These are phyloP conservation scores for Tympanuchus pallidicinctus DNA, from an alignment of 2,113 vertebrate species.

Conservation along the genomic window DNA sequence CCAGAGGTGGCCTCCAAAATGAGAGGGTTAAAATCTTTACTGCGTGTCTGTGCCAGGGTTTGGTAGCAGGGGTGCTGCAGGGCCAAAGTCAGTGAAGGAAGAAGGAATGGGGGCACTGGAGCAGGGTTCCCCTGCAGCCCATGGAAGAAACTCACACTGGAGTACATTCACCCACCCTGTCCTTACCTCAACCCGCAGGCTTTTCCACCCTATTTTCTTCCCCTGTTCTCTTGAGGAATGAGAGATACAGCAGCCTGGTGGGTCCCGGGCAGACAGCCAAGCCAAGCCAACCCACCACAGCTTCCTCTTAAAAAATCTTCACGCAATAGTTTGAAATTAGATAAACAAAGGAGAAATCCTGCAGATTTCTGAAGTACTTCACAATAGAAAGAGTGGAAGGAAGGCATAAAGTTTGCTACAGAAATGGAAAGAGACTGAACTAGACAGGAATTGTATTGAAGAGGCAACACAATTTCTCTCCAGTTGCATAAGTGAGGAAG, in stretches of 20 bases:
- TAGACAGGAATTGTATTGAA: not conserved
- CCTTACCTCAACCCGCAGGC: not conserved
- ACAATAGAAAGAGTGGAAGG: not conserved
- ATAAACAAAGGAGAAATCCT: not conserved
- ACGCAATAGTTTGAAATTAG: not conserved
- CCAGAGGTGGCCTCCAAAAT: not conserved
- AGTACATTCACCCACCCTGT: not conserved
- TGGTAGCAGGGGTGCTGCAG: not conserved
- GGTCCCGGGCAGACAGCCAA: not conserved
- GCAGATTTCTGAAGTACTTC: not conserved
- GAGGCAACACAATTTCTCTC: not conserved
- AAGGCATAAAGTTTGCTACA: not conserved
- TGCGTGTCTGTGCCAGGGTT: rapidly evolving
- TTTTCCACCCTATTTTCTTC: not conserved
- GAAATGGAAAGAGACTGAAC: not conserved
- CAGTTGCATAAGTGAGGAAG: not conserved
- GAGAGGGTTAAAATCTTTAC: not conserved
- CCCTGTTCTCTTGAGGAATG: not conserved
- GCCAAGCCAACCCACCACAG: not conserved
- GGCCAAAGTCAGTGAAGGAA: not conserved
- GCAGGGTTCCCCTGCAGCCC: not conserved
- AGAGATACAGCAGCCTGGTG: not conserved
- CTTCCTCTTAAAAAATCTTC: not conserved
- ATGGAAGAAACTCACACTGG: rapidly evolving
- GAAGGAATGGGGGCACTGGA: not conserved